These are phyloP conservation scores for Drosophila emarginata DNA, from an alignment of 2,888 invertebrate genomes.

Conservation along the genomic window DNA sequence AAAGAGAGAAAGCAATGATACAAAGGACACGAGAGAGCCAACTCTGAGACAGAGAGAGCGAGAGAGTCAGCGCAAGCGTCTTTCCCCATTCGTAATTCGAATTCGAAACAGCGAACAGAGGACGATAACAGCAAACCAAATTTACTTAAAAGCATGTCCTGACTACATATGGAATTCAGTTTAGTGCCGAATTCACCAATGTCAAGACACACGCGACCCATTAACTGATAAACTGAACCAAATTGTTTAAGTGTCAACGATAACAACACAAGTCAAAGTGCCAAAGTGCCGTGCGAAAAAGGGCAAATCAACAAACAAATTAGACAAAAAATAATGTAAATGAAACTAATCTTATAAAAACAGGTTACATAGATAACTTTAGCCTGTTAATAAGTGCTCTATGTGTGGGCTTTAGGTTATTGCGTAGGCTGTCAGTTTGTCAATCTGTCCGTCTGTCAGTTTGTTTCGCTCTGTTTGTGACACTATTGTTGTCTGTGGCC, in stretches of 20 bases:
- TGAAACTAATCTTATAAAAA: conserved; percentile 20
- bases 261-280: background rate
- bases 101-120: conserved; percentile 10
- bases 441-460: conserved; percentile 7
- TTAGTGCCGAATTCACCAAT: conserved; percentile 71
- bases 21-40: conserved; percentile 4
- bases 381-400: conserved; percentile 18
- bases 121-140: conserved; percentile 22
- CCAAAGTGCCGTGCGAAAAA: conserved; percentile 33
- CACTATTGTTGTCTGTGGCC: conserved; percentile 35
- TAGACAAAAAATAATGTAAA: conserved; percentile 20
- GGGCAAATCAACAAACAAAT: conserved; percentile 21
- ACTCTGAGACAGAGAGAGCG: background rate
- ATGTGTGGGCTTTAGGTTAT: background rate
- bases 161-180: conserved; percentile 66
- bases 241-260: conserved; percentile 10
- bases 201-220: conserved; percentile 63
- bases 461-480: conserved; percentile 17
- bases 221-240: conserved; percentile 21
- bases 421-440: background rate
- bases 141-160: conserved; percentile 68
- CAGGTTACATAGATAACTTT: conserved; percentile 15
- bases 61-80: conserved; percentile 56
- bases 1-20: background rate
- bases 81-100: conserved; percentile 57